phyloP scores from a whole-genome alignment of 2,888 invertebrate genomes.

The Amphiduros pacificus region DNA sequence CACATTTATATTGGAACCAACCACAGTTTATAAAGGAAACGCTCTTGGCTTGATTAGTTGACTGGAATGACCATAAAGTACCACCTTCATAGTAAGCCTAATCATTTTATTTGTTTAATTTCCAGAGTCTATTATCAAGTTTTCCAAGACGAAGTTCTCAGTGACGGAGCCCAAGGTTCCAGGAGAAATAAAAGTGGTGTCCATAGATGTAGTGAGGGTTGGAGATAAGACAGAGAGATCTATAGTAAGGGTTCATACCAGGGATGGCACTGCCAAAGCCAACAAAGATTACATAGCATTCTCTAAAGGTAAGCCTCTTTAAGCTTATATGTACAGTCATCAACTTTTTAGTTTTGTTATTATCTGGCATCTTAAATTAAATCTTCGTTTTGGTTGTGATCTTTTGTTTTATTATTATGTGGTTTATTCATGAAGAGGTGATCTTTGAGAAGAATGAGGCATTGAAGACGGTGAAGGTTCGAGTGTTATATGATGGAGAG shows the following conservation, averaged over 20 bases:
- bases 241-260: constrained; percentile 52
- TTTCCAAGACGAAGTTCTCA: constrained; percentile 47
- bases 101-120: neutral
- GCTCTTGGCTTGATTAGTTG: too few relatives aligned
- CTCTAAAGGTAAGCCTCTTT: constrained; percentile 49
- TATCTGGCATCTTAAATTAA: too few relatives aligned
- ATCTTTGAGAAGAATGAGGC: constrained; percentile 50
- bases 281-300: constrained; percentile 55
- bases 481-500: constrained; percentile 51
- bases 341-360: too few relatives aligned
- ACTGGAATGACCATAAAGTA: too few relatives aligned
- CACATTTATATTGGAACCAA: too few relatives aligned
- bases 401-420: too few relatives aligned
- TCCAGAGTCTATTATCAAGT: constrained; percentile 53
- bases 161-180: constrained; percentile 53
- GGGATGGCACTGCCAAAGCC: constrained; percentile 57
- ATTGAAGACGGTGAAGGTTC: constrained; percentile 47
- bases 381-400: too few relatives aligned
- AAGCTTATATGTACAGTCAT: too few relatives aligned
- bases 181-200: constrained; percentile 43
- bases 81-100: too few relatives aligned
- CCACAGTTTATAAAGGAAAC: too few relatives aligned
- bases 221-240: constrained; percentile 54
- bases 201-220: constrained; percentile 47
- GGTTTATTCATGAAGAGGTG: too few relatives aligned